phyloP scores from a whole-genome alignment of 1,140 invertebrate species.

The Choristoneura fumiferana region DNA sequence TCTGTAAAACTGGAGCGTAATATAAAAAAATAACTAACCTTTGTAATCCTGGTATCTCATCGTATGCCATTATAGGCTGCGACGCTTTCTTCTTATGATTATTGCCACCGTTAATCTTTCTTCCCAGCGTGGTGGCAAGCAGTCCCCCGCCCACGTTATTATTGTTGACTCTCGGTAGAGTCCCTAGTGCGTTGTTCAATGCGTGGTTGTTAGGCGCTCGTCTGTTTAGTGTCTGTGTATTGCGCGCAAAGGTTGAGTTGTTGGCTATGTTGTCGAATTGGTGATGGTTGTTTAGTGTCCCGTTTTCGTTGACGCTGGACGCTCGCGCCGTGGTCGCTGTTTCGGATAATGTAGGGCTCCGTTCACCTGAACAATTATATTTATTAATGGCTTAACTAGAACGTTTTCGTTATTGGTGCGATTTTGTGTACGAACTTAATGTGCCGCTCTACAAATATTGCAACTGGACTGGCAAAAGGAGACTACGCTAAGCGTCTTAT shows the following conservation, averaged over 20 bases:
- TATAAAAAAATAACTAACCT: constrained; percentile 61
- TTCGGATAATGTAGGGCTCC: constrained; percentile 89
- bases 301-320: constrained; percentile 81
- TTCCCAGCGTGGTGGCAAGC: constrained; percentile 57
- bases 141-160: constrained; percentile 54
- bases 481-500: too few species aligned
- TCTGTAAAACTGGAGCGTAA: too few species aligned
- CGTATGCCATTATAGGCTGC: constrained; percentile 76
- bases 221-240: constrained; percentile 64
- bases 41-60: constrained; percentile 81
- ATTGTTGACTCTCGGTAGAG: constrained; percentile 75
- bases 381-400: too few species aligned
- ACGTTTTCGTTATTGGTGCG: too few species aligned
- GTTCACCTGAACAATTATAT: constrained; percentile 79
- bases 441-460: too few species aligned
- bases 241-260: constrained; percentile 54
- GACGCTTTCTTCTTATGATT: constrained; percentile 71
- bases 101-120: constrained; percentile 66
- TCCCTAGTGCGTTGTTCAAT: constrained; percentile 77
- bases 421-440: too few species aligned
- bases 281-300: constrained; percentile 74
- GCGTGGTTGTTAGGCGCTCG: constrained; percentile 54
- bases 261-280: constrained; percentile 76
- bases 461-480: too few species aligned
- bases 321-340: constrained; percentile 89